Percentiles rank a stretch among this genome's conserved stretches.
Conservation (phyloP, 2,113 vertebrate genomes). For the Lontra canadensis region DNA sequence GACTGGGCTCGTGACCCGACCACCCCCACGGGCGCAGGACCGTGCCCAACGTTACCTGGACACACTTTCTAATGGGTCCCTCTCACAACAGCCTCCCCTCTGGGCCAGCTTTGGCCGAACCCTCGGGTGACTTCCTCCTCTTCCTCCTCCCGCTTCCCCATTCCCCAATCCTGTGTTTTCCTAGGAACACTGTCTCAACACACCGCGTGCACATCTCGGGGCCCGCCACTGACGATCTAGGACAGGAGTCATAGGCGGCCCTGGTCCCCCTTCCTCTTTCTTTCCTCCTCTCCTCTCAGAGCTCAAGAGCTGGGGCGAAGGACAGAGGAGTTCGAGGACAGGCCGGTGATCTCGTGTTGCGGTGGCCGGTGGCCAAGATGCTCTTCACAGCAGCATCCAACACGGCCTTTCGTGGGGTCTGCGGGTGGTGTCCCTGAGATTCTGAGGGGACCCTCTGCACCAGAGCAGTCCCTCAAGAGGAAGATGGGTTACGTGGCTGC, state of each 20-base stretch:
- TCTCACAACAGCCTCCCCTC: background rate
- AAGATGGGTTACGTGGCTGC: accelerated
- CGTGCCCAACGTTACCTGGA: background rate
- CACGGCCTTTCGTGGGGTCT: background rate
- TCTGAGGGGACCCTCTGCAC: background rate
- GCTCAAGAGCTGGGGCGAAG: background rate
- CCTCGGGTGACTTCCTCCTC: background rate
- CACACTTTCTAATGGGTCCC: background rate
- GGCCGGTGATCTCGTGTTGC: background rate
- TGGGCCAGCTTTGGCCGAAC: accelerated
- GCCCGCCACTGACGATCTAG: background rate
- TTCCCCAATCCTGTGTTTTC: background rate
- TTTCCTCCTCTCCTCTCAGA: background rate
- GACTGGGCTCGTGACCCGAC: background rate
- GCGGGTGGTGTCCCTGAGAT: background rate
- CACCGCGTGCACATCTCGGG: background rate
- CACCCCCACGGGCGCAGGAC: accelerated
- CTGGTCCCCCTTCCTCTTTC: background rate
- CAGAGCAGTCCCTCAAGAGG: accelerated
- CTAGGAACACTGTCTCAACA: background rate
- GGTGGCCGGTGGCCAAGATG: accelerated
- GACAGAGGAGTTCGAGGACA: background rate
- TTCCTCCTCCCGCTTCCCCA: background rate
- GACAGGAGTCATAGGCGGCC: accelerated
- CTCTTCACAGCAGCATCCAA: background rate